Base-by-base conservation (phyloP, 2,888 invertebrate species). In the Sylvicola cinctus region DNA sequence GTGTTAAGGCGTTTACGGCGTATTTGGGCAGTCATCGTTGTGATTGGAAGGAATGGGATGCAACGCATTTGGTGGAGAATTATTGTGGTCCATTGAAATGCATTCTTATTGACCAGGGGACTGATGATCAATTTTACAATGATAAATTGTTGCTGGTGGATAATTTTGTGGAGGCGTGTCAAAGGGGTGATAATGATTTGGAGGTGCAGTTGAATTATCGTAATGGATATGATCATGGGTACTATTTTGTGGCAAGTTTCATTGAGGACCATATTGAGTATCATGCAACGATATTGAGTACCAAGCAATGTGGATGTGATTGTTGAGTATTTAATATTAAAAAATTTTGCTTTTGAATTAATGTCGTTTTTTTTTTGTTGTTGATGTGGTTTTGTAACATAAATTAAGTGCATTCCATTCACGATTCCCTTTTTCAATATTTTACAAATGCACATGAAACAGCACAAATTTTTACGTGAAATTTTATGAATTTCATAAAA, bases 161-260 rank as follows among this genome's bases (percentile, higher is more conserved):
- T 41, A 83, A 83, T 46, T 64, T 96, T 25, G 62, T 83, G 6
- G 60, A 65, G 37, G 78, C 79, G 3, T 78, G 77, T 46, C 69
- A 72, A 31, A 66, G 70, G 38, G 70, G 65, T 12, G 71, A 74
- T 35, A 61, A 85, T 13, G n/a, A n/a, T n/a, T n/a, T n/a, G n/a
- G n/a, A n/a, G n/a, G n/a, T n/a, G n/a, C n/a, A n/a, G n/a, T n/a
- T n/a, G n/a, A n/a, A n/a, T n/a, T 61, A 73, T 48, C 66, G 81
- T 8, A 76, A 79, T 42, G 88, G 80, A 12, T 98, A 95, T 51
- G 91, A 96, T 54, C 98, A 98, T 59, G 77, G 85, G 31, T 96
- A 95, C 50, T 95, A 72, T 50, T 93, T 87, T 51, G 80, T 98
- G 42, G 65, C 90, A 1, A 71, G 84, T 0, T 96, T 85, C 55